phyloP scores from a whole-genome alignment of 2,113 vertebrate genomes.

The Maccullochella peelii region DNA sequence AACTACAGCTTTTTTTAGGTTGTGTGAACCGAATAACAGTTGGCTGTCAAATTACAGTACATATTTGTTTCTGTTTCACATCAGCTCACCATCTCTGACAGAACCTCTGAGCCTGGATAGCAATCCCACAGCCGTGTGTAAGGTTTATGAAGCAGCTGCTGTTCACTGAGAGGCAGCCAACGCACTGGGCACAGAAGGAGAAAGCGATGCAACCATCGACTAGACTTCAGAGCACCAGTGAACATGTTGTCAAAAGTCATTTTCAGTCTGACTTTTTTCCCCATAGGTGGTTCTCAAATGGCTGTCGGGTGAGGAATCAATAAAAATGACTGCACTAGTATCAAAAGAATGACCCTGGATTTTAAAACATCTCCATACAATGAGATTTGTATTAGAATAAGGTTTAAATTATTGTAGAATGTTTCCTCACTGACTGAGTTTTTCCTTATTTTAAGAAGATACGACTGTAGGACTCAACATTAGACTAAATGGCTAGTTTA shows the following conservation, averaged over 20 bases:
- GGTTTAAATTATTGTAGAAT: not conserved
- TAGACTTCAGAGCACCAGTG: slow-evolving; percentile 10
- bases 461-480: not conserved
- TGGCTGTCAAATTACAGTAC: slow-evolving; percentile 1
- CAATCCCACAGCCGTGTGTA: not conserved
- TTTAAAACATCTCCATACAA: not conserved
- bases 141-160: slow-evolving; percentile 43
- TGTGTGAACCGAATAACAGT: not conserved
- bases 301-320: not conserved
- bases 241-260: slow-evolving; percentile 21
- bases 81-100: slow-evolving; percentile 2
- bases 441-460: not conserved
- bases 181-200: slow-evolving; percentile 21
- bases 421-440: not conserved
- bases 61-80: slow-evolving; percentile 11
- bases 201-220: not conserved
- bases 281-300: not conserved
- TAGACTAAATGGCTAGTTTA: not conserved
- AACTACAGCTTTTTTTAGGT: not conserved
- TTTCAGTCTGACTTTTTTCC: not conserved
- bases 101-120: slow-evolving; percentile 8
- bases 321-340: not conserved
- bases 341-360: not conserved
- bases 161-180: slow-evolving; percentile 38
- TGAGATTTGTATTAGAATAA: not conserved